Evolutionary conservation across 1,140 invertebrate species (phyloP).

Genomic region (Hydropsyche tenuis): DNA sequence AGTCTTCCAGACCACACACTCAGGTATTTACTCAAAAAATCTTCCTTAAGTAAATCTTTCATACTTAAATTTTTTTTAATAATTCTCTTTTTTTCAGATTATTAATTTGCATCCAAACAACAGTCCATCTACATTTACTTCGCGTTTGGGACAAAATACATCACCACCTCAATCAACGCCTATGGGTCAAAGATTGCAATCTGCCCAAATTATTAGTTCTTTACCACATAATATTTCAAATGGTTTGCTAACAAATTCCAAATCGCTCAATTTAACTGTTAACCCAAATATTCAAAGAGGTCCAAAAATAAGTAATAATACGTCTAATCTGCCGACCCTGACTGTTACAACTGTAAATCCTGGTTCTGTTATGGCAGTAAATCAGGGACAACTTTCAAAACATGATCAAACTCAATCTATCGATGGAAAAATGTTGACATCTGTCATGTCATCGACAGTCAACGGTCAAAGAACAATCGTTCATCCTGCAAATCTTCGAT

Average conservation of each 20-base stretch:
- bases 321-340: conserved; percentile 39
- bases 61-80: not conserved
- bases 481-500: conserved; percentile 59
- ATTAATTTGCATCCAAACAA: conserved; percentile 16
- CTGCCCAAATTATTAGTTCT: conserved; percentile 35
- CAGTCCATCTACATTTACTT: conserved; percentile 9
- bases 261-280: conserved; percentile 39
- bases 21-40: not conserved
- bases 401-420: conserved; percentile 21
- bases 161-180: not conserved
- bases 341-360: conserved; percentile 46
- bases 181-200: conserved; percentile 23
- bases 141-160: conserved; percentile 9
- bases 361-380: conserved; percentile 41
- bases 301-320: conserved; percentile 28
- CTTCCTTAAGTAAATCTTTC: conserved; percentile 1
- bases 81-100: conserved; percentile 11
- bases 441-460: conserved; percentile 32
- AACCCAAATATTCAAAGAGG: conserved; percentile 28
- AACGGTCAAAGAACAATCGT: conserved; percentile 52
- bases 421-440: conserved; percentile 3
- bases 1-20: conserved; percentile 11
- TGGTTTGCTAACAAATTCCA: conserved; percentile 37
- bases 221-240: conserved; percentile 43
- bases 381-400: conserved; percentile 28